Base-by-base conservation (phyloP, 2,888 invertebrate species). In the Tetragonula carbonaria region DNA sequence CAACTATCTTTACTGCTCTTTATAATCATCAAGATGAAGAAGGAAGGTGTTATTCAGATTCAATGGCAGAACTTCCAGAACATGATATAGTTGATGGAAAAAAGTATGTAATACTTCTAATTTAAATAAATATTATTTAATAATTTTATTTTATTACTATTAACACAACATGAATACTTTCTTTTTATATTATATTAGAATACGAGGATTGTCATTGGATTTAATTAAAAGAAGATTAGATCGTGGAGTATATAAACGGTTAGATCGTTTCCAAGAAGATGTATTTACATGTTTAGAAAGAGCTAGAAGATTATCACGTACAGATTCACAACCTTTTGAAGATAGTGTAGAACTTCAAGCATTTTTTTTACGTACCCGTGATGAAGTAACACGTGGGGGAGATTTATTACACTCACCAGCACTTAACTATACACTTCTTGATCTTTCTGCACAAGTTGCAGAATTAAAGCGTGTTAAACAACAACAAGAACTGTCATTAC, bases 21-120 rank as follows among this genome's bases (percentile, higher is more conserved):
- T 99, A 99, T 94, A 99, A 99, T 94, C 98, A 99, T 94, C 98
- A 99, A 95, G 99, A 99, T 93, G 98, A 98, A 91, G 99, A 99
- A 94, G 99, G 99, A 68, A 96, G 99, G 80, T 99, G 99, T 93
- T 99, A 97, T 95, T 98, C 98, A 1, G 99, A 99, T 95, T 98
- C 99, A 4, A 97, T 99, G 96, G 97, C 98, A 0, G 99, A 99
- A 93, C 95, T 99, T 45, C 97, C 98, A 0, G 98, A 99, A 92
- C 97, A 98, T 93, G 98, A 98, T 93, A 93, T 95, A 63, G 90
- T 96, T 45, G 96, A 97, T 90, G 96, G 96, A 33, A 96, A 95
- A 94, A 97, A 96, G 96, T 97, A 95, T 93, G 95, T 88, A 45
- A 45, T 68, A 4, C n/a, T 18, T 74, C 59, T 21, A 14, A 71